phyloP scores from a whole-genome alignment of 2,113 vertebrate genomes.

The Potamarius usumacintae region DNA sequence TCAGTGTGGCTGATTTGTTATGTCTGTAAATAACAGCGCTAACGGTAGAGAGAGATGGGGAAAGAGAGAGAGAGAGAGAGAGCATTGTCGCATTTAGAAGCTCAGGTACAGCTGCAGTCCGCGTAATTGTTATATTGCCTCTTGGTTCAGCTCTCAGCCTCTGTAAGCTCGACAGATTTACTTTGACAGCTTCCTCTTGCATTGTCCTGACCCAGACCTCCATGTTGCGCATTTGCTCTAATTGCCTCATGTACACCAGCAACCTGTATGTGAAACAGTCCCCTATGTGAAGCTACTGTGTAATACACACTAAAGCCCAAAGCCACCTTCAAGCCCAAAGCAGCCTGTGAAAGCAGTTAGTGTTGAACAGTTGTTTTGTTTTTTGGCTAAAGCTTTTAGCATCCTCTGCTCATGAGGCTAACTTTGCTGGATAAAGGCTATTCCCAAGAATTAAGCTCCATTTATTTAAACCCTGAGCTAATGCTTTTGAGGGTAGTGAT shows the following conservation, averaged over 20 bases:
- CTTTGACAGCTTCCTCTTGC: slow-evolving; percentile 8
- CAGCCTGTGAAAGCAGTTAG: not conserved
- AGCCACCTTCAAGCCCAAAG: not conserved
- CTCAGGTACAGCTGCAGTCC: slow-evolving; percentile 22
- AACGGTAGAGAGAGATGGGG: slow-evolving; percentile 28
- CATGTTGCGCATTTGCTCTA: not conserved
- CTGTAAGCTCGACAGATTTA: not conserved
- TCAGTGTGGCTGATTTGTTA: slow-evolving; percentile 52
- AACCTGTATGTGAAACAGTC: not conserved
- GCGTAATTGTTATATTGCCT: slow-evolving; percentile 23
- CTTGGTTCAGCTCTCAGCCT: not conserved
- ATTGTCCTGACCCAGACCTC: slow-evolving; percentile 2
- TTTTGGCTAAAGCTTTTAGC: slow-evolving; percentile 34
- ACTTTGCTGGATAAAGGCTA: slow-evolving; percentile 30
- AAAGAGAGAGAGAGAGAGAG: slow-evolving; percentile 5
- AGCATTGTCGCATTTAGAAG: slow-evolving; percentile 20
- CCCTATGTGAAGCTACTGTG: not conserved
- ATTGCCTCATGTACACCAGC: slow-evolving; percentile 3
- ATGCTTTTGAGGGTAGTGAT: slow-evolving; percentile 30
- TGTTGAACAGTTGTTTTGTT: not conserved
- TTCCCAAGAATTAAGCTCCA: slow-evolving; percentile 39
- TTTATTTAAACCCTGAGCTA: slow-evolving; percentile 18
- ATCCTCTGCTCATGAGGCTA: slow-evolving; percentile 15
- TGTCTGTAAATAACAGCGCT: slow-evolving; percentile 55
- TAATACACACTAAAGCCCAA: not conserved